These are phyloP conservation scores for Leucophenga maculata DNA, from an alignment of 2,888 invertebrate genomes.

Conservation along the genomic window DNA sequence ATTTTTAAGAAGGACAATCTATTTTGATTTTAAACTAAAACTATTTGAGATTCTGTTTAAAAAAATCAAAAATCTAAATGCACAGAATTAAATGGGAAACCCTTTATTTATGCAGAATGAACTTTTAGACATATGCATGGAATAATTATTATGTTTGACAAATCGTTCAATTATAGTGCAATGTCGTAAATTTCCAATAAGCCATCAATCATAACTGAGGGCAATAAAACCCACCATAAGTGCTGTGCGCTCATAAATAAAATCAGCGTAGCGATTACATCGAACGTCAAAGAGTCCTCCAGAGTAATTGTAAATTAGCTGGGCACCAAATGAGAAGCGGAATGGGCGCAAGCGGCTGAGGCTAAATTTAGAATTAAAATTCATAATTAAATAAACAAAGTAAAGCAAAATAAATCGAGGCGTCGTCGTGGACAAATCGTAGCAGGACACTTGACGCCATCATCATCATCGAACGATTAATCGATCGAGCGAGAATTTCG, in stretches of 20 bases:
- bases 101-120: too few species aligned
- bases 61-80: too few species aligned
- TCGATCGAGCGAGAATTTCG: neutral
- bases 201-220: conserved; percentile 53
- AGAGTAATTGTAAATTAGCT: conserved; percentile 9
- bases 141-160: conserved; percentile 59
- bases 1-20: too few species aligned
- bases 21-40: too few species aligned
- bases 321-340: neutral
- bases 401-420: neutral
- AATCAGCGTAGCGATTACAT: conserved; percentile 40
- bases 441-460: conserved; percentile 23
- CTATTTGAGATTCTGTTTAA: too few species aligned
- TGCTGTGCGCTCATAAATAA: neutral
- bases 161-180: conserved; percentile 64
- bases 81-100: too few species aligned
- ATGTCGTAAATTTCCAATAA: conserved; percentile 58
- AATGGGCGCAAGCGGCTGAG: neutral
- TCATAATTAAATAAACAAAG: conserved; percentile 2
- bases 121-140: neutral
- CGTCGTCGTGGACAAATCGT: neutral
- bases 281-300: neutral
- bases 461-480: conserved; percentile 7
- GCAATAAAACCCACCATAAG: conserved; percentile 56
- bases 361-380: conserved; percentile 10